phyloP scores from a whole-genome alignment of 2,797 vertebrate species.

The Pterois miles region DNA sequence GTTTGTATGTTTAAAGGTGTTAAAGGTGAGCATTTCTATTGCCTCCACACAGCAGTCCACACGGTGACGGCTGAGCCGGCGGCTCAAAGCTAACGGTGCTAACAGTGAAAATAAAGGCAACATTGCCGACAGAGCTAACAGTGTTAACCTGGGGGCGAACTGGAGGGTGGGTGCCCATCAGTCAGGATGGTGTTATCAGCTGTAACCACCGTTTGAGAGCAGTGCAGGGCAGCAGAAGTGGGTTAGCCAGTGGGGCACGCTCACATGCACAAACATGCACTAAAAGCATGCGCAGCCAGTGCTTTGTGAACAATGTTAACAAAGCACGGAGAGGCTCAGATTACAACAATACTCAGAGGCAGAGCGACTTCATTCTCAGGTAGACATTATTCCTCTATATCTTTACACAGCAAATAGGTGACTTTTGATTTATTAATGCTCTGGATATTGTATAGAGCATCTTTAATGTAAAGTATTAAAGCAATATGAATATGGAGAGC shows the following conservation, averaged over 20 bases:
- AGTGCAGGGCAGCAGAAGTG: too few relatives aligned
- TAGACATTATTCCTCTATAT: neutral
- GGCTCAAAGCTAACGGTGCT: rapidly evolving
- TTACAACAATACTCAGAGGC: neutral
- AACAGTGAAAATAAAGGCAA: neutral
- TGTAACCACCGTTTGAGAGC: neutral
- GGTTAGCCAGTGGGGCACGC: too few relatives aligned
- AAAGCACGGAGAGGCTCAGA: neutral
- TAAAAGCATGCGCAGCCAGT: neutral
- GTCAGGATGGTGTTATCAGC: neutral
- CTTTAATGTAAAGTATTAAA: conserved; percentile 13
- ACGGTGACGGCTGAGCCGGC: too few relatives aligned
- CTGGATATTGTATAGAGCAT: neutral
- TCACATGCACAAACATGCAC: neutral
- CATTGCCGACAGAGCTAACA: too few relatives aligned
- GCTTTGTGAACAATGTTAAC: neutral
- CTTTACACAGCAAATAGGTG: neutral
- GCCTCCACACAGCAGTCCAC: neutral
- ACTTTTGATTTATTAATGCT: neutral
- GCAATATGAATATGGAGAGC: neutral
- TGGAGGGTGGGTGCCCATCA: too few relatives aligned
- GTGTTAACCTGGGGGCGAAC: too few relatives aligned
- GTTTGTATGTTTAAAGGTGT: neutral
- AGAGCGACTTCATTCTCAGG: neutral
- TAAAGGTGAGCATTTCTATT: neutral